Evolutionary conservation across 2,888 invertebrate genomes (phyloP), one percentile per base, ranked within the genome.

Genomic region (Leucozona laternaria): DNA sequence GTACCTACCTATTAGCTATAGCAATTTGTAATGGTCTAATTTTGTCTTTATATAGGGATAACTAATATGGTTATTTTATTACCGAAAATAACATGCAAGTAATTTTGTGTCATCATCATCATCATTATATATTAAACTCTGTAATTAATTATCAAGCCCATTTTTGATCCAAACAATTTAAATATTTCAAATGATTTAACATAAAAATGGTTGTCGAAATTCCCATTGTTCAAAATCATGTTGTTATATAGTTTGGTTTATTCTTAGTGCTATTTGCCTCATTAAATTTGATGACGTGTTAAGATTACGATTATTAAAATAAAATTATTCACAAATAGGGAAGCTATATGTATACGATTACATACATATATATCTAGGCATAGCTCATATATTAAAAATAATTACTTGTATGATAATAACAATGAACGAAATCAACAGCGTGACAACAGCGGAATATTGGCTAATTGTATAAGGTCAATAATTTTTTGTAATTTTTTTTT

Each of bases 251-350:
- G n/a, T n/a, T 17, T 5, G 0, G 15, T 20, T 25, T 53, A 8
- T 25, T 53, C 28, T 28, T 25, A 40, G 45, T n/a, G n/a, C 43
- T 28, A 31, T 64, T 48, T 48, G 64, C 48, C 45, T 79, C 83
- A 75, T 84, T 79, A 75, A 84, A 70, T 75, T 84, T 84, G 83
- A 84, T 84, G 37, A 79, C 75, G 83, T 84, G 79, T 75, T 84
- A 84, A 84, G 83, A 84, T 84, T 84, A 79, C 62, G 15, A 75
- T 57, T 70, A 68, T 60, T 31, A 64, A 62, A 84, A 68, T 50
- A 64, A 28, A 53, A 53, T 37, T 64, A 68, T 53, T 15, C 0
- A 4, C 4, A 37, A 7, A 50, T 28, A 45, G 45, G 28, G 45
- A 31, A 64, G 28, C 64, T 11, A 22, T 20, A 17, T 7, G 15